A percentile compares a stretch with the other conserved stretches of the same genome.
These are phyloP conservation scores for Eilema caniola DNA, from an alignment of 2,888 invertebrate species.

Conservation along the genomic window DNA sequence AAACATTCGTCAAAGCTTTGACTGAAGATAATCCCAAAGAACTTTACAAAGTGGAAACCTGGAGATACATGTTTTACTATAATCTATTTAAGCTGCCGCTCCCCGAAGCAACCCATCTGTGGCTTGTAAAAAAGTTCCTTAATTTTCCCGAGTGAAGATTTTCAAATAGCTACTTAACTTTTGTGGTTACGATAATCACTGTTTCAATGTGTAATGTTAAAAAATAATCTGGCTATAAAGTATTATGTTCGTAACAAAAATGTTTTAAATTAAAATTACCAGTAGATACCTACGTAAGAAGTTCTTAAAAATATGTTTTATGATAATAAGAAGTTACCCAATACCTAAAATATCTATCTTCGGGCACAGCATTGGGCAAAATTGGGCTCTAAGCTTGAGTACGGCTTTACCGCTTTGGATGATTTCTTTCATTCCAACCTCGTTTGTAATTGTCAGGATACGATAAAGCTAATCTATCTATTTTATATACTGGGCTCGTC, in stretches of 20 bases:
- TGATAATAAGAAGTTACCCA: too few relatives aligned
- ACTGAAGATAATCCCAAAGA: slow-evolving; percentile 86
- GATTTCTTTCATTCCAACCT: too few relatives aligned
- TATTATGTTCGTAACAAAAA: slow-evolving; percentile 9
- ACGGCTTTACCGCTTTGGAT: too few relatives aligned
- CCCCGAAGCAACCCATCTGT: slow-evolving; percentile 86
- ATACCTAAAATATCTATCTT: too few relatives aligned
- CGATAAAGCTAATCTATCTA: too few relatives aligned
- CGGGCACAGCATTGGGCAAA: too few relatives aligned
- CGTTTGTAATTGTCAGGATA: too few relatives aligned
- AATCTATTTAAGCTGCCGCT: slow-evolving; percentile 87
- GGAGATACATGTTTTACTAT: slow-evolving; percentile 89
- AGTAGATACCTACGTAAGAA: background rate
- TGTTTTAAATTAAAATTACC: slow-evolving; percentile 13
- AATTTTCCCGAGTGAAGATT: slow-evolving; percentile 83
- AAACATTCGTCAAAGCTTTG: slow-evolving; percentile 88
- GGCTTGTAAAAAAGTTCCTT: slow-evolving; percentile 89
- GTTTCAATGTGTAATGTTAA: slow-evolving; percentile 19
- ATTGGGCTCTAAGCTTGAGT: too few relatives aligned
- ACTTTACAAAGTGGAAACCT: slow-evolving; percentile 90
- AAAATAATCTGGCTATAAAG: slow-evolving; percentile 15
- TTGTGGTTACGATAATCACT: slow-evolving; percentile 24
- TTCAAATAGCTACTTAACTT: slow-evolving; percentile 21
- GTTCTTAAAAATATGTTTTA: too few relatives aligned
- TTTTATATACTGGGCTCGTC: too few relatives aligned